Evolutionary conservation across 1,140 invertebrate genomes (phyloP), one percentile per base, ranked within the genome.

Genomic region (Dinoponera quadriceps): DNA sequence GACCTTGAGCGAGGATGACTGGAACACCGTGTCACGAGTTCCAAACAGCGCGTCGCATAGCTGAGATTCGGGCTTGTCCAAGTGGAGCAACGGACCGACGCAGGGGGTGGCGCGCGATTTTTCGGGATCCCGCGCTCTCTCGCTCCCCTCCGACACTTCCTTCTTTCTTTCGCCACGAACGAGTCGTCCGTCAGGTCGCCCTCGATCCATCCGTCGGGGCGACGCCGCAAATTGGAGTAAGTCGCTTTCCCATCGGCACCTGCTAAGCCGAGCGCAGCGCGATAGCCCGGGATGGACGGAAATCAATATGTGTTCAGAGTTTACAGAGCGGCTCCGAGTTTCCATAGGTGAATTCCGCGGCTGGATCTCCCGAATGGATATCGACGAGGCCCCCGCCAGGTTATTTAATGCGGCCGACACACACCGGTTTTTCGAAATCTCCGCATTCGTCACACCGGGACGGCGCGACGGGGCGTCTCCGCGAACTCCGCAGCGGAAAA

Each of bases 281-380:
- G 77, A 59, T 20, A 60, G 66, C 38, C 44, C 44, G 78, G 44
- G 27, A 55, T 38, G 49, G 29, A 54, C 25, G 49, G 63, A 75
- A 82, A 86, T 86, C 78, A 74, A 86, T 85, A 82, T 44, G 63
- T n/a, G 54, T 74, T 85, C 63, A 20, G 57, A 85, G 59, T 71
- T 78, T 51, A 68, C 74, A 44, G 29, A 77, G 73, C 60, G 33
- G 20, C 55, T 25, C 29, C 48, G 48, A 77, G 48, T 55, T 78
- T 80, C 75, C 51, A 57, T 55, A 69, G 18, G 27, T 29, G 49
- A 66, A 80, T 80, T 80, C 65, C 38, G 63, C 33, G 44, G 18
- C 33, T 18, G 20, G 54, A 55, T 69, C 33, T 29, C 27, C n/a
- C 44, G 18, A 33, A 16, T 66, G 48, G 20, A 51, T 62, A 51